Evolutionary conservation across 2,797 vertebrate genomes (phyloP).

Genomic region (Nasua narica): DNA sequence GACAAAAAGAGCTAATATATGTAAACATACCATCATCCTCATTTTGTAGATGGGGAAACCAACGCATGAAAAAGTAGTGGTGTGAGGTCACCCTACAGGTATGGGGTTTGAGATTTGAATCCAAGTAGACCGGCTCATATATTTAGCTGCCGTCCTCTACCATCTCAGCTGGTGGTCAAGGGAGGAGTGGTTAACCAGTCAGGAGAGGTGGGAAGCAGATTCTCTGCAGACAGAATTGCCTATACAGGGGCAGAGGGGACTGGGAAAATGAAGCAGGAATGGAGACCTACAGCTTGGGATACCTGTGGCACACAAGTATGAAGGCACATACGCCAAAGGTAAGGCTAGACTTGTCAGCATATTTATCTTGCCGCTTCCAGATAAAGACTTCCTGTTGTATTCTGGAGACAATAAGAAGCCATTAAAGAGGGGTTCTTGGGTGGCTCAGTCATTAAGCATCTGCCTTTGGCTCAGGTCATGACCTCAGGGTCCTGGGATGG

Average conservation of each 20-base stretch:
- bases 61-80: neutral
- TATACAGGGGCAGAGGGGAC: neutral
- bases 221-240: neutral
- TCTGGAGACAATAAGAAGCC: neutral
- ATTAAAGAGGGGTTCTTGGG: neutral
- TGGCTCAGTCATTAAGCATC: too few species aligned
- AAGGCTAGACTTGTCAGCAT: neutral
- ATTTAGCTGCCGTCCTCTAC: neutral
- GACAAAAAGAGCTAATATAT: too few species aligned
- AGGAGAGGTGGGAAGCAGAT: neutral
- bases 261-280: neutral
- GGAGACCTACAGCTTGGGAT: neutral
- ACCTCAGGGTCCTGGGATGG: too few species aligned
- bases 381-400: neutral
- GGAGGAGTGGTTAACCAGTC: too few species aligned
- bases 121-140: neutral
- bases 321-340: neutral
- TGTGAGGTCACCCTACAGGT: neutral
- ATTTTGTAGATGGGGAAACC: neutral
- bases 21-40: neutral
- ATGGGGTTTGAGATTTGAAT: neutral
- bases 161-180: accelerated
- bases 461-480: too few species aligned
- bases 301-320: neutral
- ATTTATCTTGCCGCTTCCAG: neutral